phyloP scores from a whole-genome alignment of 2,113 vertebrate species.

The Phylloscopus whistleri region DNA sequence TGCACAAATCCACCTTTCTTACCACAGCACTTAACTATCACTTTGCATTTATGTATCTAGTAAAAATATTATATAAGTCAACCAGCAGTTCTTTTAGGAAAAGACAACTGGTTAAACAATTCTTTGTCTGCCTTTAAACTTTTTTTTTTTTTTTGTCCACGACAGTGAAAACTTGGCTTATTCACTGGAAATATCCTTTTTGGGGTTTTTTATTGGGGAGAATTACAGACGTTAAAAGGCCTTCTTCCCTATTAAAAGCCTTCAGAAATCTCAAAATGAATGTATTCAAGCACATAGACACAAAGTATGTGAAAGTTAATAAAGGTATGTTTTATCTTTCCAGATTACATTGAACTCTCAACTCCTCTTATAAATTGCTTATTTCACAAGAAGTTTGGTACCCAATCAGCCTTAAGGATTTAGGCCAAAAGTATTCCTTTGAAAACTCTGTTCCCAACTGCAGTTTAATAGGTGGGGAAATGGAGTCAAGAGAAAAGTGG shows the following conservation, averaged over 20 bases:
- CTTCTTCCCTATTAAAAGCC: neutral
- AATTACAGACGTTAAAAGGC: neutral
- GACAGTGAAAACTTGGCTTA: slow-evolving; percentile 16
- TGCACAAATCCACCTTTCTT: neutral
- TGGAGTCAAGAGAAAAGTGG: neutral
- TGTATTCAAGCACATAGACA: neutral
- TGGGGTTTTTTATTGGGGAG: neutral
- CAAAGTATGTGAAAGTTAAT: neutral
- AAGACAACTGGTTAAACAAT: slow-evolving; percentile 1
- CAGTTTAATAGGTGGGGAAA: neutral
- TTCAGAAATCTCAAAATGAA: neutral
- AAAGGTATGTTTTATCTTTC: neutral
- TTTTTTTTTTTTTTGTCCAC: neutral
- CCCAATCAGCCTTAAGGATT: neutral
- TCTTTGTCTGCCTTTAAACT: neutral
- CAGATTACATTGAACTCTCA: neutral
- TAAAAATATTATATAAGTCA: neutral
- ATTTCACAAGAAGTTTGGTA: neutral
- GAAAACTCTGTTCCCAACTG: neutral
- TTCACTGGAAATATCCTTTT: neutral
- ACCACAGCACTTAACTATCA: neutral
- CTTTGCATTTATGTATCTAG: neutral
- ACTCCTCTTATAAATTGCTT: neutral
- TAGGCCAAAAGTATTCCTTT: neutral
- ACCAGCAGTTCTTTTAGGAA: neutral